Percentiles rank a stretch among this genome's conserved stretches.
Evolutionary conservation across 2,797 vertebrate species (phyloP).

Genomic region (Onychomys leucogaster): DNA sequence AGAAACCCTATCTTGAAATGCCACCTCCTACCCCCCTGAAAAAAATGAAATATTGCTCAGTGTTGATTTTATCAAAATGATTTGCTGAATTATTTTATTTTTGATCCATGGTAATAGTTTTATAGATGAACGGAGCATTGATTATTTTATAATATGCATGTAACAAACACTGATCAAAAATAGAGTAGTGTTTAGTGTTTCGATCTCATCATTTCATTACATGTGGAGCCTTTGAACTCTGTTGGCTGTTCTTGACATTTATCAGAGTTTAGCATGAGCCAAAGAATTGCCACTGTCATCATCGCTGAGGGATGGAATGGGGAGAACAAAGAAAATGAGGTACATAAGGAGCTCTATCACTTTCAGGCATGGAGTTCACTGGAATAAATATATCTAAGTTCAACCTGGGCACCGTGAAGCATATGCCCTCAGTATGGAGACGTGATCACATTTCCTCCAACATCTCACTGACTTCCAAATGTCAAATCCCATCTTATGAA

Average conservation of each 20-base stretch:
- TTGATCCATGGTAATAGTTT: neutral
- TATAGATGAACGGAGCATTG: neutral
- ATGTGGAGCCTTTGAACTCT: neutral
- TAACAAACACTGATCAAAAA: neutral
- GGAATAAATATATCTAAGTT: neutral
- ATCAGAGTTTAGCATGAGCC: neutral
- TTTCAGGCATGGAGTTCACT: neutral
- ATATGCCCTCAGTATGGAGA: neutral
- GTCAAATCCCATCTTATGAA: neutral
- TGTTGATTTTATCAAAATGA: neutral
- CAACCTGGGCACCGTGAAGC: neutral
- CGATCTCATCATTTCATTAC: neutral
- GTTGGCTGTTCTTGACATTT: neutral
- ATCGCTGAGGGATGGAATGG: neutral
- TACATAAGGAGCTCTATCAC: neutral
- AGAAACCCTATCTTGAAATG: neutral
- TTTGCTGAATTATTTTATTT: neutral
- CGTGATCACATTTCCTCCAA: neutral
- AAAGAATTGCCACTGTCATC: neutral
- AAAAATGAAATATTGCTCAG: neutral
- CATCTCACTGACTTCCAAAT: neutral
- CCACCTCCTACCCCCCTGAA: no score
- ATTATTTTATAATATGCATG: neutral
- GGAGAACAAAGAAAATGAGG: accelerated
- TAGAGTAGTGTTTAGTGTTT: neutral